A percentile compares a stretch with the other conserved stretches of the same genome.
phyloP scores from a whole-genome alignment of 2,113 vertebrate species.

The Vombatus ursinus region DNA sequence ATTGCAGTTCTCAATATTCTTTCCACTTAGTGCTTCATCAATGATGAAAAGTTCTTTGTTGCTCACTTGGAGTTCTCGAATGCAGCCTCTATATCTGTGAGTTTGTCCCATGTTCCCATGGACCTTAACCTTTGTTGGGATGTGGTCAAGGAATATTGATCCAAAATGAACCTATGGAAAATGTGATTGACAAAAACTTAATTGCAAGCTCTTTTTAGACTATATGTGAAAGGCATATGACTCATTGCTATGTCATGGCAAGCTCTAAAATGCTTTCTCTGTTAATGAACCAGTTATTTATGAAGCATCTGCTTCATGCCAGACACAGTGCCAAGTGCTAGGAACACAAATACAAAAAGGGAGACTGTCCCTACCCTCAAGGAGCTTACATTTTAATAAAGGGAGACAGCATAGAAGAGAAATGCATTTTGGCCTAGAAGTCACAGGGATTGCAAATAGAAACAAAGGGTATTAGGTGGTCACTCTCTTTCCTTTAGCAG shows the following conservation, averaged over 20 bases:
- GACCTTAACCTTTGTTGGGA: conserved; percentile 82
- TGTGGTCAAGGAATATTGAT: conserved; percentile 87
- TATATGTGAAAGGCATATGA: neutral
- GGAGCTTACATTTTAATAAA: neutral
- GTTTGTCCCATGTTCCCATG: conserved; percentile 72
- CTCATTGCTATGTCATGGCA: neutral
- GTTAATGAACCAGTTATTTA: neutral
- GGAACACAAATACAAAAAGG: neutral
- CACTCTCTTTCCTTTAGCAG: neutral
- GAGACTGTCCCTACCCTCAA: neutral
- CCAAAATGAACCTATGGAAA: conserved; percentile 85
- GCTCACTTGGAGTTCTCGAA: conserved; percentile 89
- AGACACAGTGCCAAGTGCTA: neutral
- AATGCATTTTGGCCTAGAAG: neutral
- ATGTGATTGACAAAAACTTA: neutral
- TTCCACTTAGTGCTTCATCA: conserved; percentile 84
- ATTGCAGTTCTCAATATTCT: conserved; percentile 89
- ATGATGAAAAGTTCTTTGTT: conserved; percentile 85
- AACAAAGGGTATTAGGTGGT: neutral
- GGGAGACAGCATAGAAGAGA: neutral
- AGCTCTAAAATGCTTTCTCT: neutral
- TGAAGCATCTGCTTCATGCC: neutral
- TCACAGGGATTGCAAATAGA: neutral
- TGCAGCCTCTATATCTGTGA: conserved; percentile 86
- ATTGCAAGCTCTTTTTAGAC: neutral